phyloP scores from a whole-genome alignment of 37 sponge, comb jelly and placozoan species.

The Hormiphora californensis region DNA sequence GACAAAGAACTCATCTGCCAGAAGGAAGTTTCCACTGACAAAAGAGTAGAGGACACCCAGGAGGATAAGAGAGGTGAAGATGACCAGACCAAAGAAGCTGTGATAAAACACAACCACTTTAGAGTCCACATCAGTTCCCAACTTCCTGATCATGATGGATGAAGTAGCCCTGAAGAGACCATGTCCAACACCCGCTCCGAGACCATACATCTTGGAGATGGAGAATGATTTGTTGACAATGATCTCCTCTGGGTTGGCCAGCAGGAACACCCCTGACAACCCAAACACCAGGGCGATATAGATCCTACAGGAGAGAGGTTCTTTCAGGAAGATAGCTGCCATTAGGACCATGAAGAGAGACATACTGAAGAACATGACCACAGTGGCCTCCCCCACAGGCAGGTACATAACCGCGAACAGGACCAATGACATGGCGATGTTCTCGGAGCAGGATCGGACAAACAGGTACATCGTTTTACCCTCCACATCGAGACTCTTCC shows the following conservation, averaged over 20 bases:
- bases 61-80: not conserved
- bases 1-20: not conserved
- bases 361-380: constrained; percentile 27
- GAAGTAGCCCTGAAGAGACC: not conserved
- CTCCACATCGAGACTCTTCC: not conserved
- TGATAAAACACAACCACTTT: not conserved
- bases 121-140: not conserved
- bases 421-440: constrained; percentile 2
- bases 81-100: not conserved
- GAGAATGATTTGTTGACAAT: not conserved
- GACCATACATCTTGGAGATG: not conserved
- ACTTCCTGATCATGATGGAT: not conserved
- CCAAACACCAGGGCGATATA: not conserved
- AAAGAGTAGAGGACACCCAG: constrained; percentile 3
- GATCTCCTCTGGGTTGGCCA: constrained; percentile 12
- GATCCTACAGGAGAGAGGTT: constrained; percentile 3
- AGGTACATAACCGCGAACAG: constrained; percentile 29
- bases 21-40: not conserved
- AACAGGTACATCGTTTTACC: not conserved
- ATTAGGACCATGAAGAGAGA: constrained; percentile 9
- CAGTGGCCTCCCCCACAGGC: constrained; percentile 12
- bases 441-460: constrained; percentile 12
- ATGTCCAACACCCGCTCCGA: constrained; percentile 21
- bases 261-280: not conserved
- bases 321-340: not conserved